Evolutionary conservation across 2,888 invertebrate genomes (phyloP).

Genomic region (Globia sparganii): DNA sequence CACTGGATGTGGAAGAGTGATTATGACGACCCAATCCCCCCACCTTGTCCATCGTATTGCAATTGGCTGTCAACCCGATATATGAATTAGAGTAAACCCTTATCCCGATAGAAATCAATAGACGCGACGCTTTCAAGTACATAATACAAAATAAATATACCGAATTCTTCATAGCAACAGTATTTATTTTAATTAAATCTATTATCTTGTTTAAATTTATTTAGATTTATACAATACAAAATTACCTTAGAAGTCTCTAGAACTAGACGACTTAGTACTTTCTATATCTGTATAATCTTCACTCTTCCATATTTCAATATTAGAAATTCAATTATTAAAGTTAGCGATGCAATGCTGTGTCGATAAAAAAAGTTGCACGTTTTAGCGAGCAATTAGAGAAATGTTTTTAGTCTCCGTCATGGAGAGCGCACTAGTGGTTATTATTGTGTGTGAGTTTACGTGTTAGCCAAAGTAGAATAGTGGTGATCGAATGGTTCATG

Average conservation of each 20-base stretch:
- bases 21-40: constrained; percentile 71
- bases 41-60: constrained; percentile 69
- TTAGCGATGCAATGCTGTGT: constrained; percentile 76
- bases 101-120: constrained; percentile 55
- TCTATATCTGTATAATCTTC: constrained; percentile 84
- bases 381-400: constrained; percentile 81
- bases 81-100: constrained; percentile 46
- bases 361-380: constrained; percentile 82
- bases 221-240: constrained; percentile 54
- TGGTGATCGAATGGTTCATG: constrained; percentile 69
- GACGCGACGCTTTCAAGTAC: constrained; percentile 63
- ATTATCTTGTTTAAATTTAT: constrained; percentile 59
- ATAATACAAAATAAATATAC: constrained; percentile 70
- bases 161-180: constrained; percentile 56
- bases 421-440: constrained; percentile 84
- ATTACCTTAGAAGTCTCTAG: constrained; percentile 76
- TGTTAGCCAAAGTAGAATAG: constrained; percentile 80
- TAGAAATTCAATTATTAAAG: constrained; percentile 72
- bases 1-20: constrained; percentile 90
- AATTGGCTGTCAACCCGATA: constrained; percentile 68
- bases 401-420: constrained; percentile 77
- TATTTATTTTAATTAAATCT: constrained; percentile 53
- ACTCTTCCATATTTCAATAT: constrained; percentile 90
- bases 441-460: constrained; percentile 81
- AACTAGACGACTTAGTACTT: constrained; percentile 80